Base-by-base conservation (phyloP, 2,888 invertebrate genomes). In the Oscheius sp. region DNA sequence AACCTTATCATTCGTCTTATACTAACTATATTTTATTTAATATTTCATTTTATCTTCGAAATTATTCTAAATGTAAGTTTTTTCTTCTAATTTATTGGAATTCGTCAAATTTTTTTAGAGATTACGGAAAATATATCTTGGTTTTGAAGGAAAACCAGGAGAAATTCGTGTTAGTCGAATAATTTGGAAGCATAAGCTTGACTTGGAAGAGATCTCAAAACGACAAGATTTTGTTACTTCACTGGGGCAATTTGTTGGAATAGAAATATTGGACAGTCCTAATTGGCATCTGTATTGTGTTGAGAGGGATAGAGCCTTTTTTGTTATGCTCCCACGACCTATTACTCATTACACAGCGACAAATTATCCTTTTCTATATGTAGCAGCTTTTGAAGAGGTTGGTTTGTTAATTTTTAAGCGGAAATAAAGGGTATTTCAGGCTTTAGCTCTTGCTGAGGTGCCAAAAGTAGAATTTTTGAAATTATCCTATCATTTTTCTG, bases 321-420 rank as follows among this genome's bases (percentile, higher is more conserved):
- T 70, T 21, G 74, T 69, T 16, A 53, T 63, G 16, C 64, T 74
- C 16, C 69, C 69, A 1, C 21, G 46, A 5, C 41, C 16, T 9
- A 49, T 61, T 3, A 25, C 18, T 23, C 23, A 74, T 13, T 74
- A 74, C 43, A 25, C 43, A 1, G n/a, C 49, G 2, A 52, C 16
- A 18, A 27, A 41, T 12, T 61, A 35, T 63, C 63, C 74, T 12
- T 74, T 74, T 61, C 70, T 74, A 41, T 74, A 59, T 41, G 69
- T 74, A 6, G 61, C 70, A 12, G 29, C 59, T 12, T 53, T 46
- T 49, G 66, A 64, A n/a, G 66, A 73, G 55, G 35, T 35, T 9
- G 9, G 35, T 35, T 35, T 35, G 3, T 35, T 3, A 9, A 9
- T 3, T 35, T 35, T 35, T 9, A 6, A 6, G 35, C n/a, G 35